Evolutionary conservation across 2,113 vertebrate species (phyloP).

Genomic region (Cyprinus carpio): DNA sequence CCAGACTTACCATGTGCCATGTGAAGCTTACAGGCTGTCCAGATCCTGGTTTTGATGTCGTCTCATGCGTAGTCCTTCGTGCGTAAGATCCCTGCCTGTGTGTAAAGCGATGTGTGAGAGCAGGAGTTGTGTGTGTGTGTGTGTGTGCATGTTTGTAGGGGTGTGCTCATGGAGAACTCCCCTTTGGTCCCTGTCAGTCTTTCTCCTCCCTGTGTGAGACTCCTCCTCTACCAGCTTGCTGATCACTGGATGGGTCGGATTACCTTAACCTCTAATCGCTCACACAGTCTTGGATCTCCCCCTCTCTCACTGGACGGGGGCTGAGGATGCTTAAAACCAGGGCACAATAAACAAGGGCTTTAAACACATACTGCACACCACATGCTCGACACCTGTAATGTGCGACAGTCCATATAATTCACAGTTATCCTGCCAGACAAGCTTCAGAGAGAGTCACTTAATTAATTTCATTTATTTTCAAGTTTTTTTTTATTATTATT

Average conservation of each 20-base stretch:
- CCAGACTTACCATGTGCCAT: slow-evolving; percentile 45
- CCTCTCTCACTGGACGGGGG: slow-evolving; percentile 63
- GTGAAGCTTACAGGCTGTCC: slow-evolving; percentile 26
- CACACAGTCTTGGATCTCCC: slow-evolving; percentile 64
- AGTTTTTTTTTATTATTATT: background rate
- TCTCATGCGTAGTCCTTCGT: slow-evolving; percentile 19
- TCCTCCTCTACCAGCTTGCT: slow-evolving; percentile 62
- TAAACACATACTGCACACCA: slow-evolving; percentile 9
- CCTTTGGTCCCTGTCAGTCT: slow-evolving; percentile 58
- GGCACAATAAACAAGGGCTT: slow-evolving; percentile 7
- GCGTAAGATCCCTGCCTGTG: slow-evolving; percentile 41
- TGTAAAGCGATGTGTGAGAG: slow-evolving; percentile 30
- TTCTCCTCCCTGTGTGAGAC: slow-evolving; percentile 47
- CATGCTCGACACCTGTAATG: background rate
- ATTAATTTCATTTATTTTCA: no score
- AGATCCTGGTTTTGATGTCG: slow-evolving; percentile 13
- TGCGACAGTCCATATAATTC: background rate
- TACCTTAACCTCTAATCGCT: slow-evolving; percentile 77
- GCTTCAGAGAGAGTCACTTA: background rate
- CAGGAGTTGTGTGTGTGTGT: no score
- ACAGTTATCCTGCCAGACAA: background rate
- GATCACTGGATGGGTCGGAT: slow-evolving; percentile 75
- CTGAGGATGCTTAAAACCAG: background rate
- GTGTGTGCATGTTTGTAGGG: slow-evolving; percentile 30
- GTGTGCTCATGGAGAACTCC: slow-evolving; percentile 36